These are phyloP conservation scores for Siderastrea radians DNA, from an alignment of 92 coral and sea anemone species.

Conservation along the genomic window DNA sequence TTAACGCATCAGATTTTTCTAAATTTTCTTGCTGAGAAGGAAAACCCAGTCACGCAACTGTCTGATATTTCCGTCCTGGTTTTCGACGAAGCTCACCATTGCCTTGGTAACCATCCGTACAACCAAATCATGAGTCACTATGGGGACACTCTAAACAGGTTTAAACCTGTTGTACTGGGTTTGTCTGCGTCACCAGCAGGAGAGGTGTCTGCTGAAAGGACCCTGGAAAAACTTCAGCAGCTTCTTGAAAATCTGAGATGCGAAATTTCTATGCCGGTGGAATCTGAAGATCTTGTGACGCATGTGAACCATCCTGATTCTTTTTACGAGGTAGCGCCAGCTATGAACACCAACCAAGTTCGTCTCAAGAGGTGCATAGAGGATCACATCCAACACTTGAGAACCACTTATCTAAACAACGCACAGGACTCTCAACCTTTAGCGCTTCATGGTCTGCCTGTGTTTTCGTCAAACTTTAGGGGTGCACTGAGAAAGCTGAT, in stretches of 20 bases:
- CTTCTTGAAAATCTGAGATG: conserved; percentile 69
- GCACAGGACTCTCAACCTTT: conserved; percentile 15
- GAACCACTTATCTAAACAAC: conserved; percentile 20
- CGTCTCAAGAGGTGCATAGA: conserved; percentile 32
- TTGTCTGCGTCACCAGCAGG: conserved; percentile 97
- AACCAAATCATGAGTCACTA: conserved; percentile 82
- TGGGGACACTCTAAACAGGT: conserved; percentile 48
- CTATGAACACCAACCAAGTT: conserved; percentile 42
- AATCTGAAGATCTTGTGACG: conserved; percentile 58
- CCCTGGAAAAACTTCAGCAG: conserved; percentile 51
- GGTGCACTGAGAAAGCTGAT: conserved; percentile 83
- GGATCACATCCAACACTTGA: conserved; percentile 38
- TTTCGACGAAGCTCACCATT: conserved; percentile 95
- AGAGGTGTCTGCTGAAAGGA: conserved; percentile 52
- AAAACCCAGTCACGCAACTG: conserved; percentile 55
- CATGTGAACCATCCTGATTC: conserved; percentile 82
- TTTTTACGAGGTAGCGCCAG: conserved; percentile 21
- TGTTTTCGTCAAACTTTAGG: conserved; percentile 77
- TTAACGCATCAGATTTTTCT: conserved; percentile 95
- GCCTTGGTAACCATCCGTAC: conserved; percentile 88
- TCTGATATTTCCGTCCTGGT: conserved; percentile 87
- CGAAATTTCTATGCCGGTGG: conserved; percentile 75
- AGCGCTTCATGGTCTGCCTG: conserved; percentile 60
- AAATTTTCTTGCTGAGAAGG: conserved; percentile 75
- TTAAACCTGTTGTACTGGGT: conserved; percentile 89